Evolutionary conservation across 2,888 invertebrate species (phyloP).

Genomic region (Buathra laborator): DNA sequence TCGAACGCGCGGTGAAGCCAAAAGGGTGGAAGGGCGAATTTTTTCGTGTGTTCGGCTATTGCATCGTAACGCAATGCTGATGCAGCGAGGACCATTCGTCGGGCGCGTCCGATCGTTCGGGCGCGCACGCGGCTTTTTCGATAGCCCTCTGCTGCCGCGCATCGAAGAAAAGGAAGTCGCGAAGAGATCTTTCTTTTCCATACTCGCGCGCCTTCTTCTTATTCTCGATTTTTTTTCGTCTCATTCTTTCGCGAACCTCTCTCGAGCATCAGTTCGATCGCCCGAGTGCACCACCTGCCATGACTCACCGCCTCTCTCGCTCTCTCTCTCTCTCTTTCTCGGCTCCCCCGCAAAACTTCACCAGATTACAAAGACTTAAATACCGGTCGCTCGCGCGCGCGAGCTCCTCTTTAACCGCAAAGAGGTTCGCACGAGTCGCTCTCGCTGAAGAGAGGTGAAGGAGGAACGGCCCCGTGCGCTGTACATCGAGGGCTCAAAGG

Average conservation of each 20-base stretch:
- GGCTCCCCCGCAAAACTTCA: constrained; percentile 83
- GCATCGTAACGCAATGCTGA: constrained; percentile 34
- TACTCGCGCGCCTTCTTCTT: constrained; percentile 67
- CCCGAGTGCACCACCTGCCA: constrained; percentile 80
- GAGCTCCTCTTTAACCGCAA: constrained; percentile 70
- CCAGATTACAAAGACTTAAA: constrained; percentile 83
- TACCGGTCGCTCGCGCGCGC: constrained; percentile 79
- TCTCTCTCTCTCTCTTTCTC: constrained; percentile 52
- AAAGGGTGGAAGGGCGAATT: constrained; percentile 58
- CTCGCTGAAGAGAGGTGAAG: constrained; percentile 67
- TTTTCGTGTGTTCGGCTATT: constrained; percentile 46
- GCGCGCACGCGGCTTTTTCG: constrained; percentile 50
- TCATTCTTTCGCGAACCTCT: constrained; percentile 30
- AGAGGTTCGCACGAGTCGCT: constrained; percentile 64
- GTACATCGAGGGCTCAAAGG: constrained; percentile 26
- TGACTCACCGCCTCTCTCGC: constrained; percentile 79
- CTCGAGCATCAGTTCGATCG: constrained; percentile 62
- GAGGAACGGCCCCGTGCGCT: constrained; percentile 65
- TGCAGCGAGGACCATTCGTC: constrained; percentile 49
- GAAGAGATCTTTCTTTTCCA: constrained; percentile 55
- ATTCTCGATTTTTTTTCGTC: constrained; percentile 26
- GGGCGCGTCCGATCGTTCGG: constrained; percentile 55
- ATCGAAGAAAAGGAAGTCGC: constrained; percentile 58
- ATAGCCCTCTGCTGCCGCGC: constrained; percentile 5
- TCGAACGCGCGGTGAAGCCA: constrained; percentile 38